Evolutionary conservation across 1,140 invertebrate genomes (phyloP).

Genomic region (Drosophila kikkawai): DNA sequence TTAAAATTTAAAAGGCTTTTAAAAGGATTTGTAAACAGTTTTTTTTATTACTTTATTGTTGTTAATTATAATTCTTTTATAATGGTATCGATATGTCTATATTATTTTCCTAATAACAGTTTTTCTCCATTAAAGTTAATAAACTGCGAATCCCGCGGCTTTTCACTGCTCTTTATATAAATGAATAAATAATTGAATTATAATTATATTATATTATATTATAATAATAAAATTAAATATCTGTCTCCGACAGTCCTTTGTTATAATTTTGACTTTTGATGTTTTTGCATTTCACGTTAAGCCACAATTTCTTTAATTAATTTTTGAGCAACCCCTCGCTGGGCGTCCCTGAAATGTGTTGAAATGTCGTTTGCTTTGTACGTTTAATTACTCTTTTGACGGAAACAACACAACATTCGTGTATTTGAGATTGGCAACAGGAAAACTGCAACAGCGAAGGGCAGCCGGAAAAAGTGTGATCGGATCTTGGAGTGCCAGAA

Average conservation of each 20-base stretch:
- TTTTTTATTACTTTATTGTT: neutral
- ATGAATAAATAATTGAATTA: neutral
- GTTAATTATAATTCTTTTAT: too few species aligned
- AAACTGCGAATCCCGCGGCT: too few species aligned
- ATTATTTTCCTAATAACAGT: too few species aligned
- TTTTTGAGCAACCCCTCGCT: slow-evolving; percentile 35
- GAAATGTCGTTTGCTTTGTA: slow-evolving; percentile 76
- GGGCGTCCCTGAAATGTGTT: slow-evolving; percentile 40
- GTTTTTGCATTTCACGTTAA: neutral
- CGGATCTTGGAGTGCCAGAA: slow-evolving; percentile 1
- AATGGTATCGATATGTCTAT: too few species aligned
- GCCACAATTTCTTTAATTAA: neutral
- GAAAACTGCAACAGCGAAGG: slow-evolving; percentile 29
- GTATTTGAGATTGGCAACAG: slow-evolving; percentile 59
- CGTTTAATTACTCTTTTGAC: slow-evolving; percentile 82
- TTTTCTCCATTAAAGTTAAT: too few species aligned
- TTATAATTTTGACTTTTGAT: too few species aligned
- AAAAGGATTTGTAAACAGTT: neutral
- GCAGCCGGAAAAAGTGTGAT: neutral
- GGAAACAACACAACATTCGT: slow-evolving; percentile 79
- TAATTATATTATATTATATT: neutral
- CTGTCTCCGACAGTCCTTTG: neutral
- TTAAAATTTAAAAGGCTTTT: too few species aligned
- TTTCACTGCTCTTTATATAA: neutral
- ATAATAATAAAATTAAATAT: neutral